Base-by-base conservation (phyloP, 2,888 invertebrate species). In the Tetropium fuscum region DNA sequence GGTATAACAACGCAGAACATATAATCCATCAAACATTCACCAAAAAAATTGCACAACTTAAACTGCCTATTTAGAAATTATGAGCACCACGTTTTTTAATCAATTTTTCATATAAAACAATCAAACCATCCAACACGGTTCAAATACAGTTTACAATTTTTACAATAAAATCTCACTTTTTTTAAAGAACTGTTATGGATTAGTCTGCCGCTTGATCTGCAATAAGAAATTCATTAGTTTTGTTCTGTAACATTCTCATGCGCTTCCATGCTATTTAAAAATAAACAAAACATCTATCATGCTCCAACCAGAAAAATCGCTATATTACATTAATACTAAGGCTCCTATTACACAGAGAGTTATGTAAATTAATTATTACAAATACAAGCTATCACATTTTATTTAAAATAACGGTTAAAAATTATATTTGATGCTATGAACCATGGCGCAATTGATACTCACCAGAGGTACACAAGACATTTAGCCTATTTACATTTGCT, bases 171-270 rank as follows among this genome's bases (percentile, higher is more conserved):
- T 68, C 65, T 74, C 74, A 67, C 65, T 65, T 58, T 60, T 58
- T 59, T 51, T 68, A 54, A 71, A 59, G 53, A 68, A 65, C 63
- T 68, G 73, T 72, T 76, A 75, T 71, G 76, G 74, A 48, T 68
- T 61, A 63, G 68, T 67, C 63, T 74, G 61, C 69, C 68, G 72
- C 62, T 53, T 61, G 38, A 69, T 74, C 74, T 74, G 74, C 36
- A 74, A 74, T 57, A 53, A 69, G 51, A 69, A 67, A 60, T 34
- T 43, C 13, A 54, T 58, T 53, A 41, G 45, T 53, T 54, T 16
- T 15, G 19, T 41, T 15, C 36, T 30, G 48, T 41, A 20, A 3
- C 15, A 15, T 27, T 5, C 11, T 41, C 64, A 62, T 64, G 64
- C 64, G 48, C 40, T 25, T 20, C 16, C 51, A 51, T 51, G 51